These are phyloP conservation scores for Aporophyla lueneburgensis DNA, from an alignment of 2,888 invertebrate genomes.

Conservation along the genomic window DNA sequence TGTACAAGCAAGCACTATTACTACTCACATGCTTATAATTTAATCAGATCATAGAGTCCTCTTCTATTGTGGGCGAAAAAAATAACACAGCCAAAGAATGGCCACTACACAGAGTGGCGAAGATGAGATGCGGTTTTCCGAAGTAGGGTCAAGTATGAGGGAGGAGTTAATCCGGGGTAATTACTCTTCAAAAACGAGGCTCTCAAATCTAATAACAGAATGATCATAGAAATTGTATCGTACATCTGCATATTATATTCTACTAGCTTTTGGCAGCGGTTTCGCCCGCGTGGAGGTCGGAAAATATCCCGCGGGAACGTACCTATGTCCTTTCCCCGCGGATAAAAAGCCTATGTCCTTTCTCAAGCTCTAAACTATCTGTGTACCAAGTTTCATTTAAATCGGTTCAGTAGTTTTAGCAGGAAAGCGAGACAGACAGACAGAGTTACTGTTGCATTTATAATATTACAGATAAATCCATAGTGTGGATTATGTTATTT, in stretches of 20 bases:
- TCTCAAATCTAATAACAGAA: background rate
- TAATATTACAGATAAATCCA: too few relatives aligned
- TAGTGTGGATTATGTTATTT: background rate
- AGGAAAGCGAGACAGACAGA: too few relatives aligned
- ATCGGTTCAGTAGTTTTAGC: too few relatives aligned
- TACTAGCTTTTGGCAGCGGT: too few relatives aligned
- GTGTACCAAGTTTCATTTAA: too few relatives aligned
- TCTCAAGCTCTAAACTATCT: too few relatives aligned
- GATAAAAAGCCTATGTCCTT: too few relatives aligned
- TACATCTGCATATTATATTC: background rate
- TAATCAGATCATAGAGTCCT: slow-evolving; percentile 3
- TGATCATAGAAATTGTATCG: background rate
- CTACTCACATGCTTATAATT: background rate
- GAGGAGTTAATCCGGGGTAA: background rate
- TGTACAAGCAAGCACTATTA: slow-evolving; percentile 1
- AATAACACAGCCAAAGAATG: background rate
- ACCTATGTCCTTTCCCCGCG: too few relatives aligned
- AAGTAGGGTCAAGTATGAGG: background rate
- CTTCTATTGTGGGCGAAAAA: background rate
- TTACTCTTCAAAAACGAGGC: background rate
- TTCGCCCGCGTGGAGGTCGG: too few relatives aligned
- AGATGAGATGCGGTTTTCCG: slow-evolving; percentile 4
- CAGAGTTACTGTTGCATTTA: too few relatives aligned
- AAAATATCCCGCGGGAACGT: too few relatives aligned
- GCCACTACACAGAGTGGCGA: background rate